A percentile compares a stretch with the other conserved stretches of the same genome.
These are phyloP conservation scores for Xenops minutus DNA, from an alignment of 2,797 vertebrate species.

Conservation along the genomic window DNA sequence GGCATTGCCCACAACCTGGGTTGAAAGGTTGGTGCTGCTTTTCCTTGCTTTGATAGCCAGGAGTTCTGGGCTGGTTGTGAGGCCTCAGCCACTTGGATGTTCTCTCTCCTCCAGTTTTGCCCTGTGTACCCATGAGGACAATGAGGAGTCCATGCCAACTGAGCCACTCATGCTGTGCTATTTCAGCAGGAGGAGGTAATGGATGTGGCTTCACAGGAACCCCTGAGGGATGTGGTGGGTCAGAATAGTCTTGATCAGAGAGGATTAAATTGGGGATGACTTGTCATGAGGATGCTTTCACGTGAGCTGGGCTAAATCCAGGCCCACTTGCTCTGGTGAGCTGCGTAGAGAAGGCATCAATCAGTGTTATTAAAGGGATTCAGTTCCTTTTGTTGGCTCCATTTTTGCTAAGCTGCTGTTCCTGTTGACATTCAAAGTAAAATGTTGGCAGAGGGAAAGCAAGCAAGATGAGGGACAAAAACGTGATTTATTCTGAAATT, in stretches of 20 bases:
- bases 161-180: neutral
- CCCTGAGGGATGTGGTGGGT: constrained; percentile 15
- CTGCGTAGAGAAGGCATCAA: neutral
- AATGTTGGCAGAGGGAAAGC: constrained; percentile 14
- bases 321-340: constrained; percentile 22
- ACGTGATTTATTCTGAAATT: constrained; percentile 7
- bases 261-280: constrained; percentile 31
- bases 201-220: constrained; percentile 34
- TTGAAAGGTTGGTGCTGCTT: neutral
- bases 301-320: constrained; percentile 37
- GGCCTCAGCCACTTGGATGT: neutral
- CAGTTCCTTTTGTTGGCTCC: constrained; percentile 15
- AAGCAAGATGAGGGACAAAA: neutral
- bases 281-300: constrained; percentile 48
- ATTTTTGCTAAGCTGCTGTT: constrained; percentile 9
- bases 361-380: constrained; percentile 34
- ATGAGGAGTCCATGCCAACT: neutral
- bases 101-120: neutral
- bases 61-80: neutral
- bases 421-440: constrained; percentile 37
- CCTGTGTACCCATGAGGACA: neutral
- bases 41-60: neutral
- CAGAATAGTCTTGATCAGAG: neutral
- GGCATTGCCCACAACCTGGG: neutral
- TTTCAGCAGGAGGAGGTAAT: constrained; percentile 15